Percentiles rank a stretch among this genome's conserved stretches.
Conservation (phyloP, 2,113 vertebrate species). For the Bubo scandiacus region DNA sequence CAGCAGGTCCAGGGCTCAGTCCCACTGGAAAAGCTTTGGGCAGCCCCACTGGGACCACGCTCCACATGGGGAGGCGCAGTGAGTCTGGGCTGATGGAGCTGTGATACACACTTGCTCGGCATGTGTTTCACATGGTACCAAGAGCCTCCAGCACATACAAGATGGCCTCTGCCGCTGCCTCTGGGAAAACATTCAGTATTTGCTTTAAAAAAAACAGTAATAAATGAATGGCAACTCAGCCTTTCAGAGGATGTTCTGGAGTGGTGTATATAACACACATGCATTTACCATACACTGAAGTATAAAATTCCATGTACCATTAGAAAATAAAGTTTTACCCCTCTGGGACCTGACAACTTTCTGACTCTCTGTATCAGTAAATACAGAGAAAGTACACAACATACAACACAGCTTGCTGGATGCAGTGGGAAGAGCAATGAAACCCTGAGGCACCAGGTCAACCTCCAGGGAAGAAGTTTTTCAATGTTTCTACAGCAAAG, state of each 20-base stretch:
- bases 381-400: not conserved
- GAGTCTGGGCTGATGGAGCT: not conserved
- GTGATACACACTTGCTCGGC: not conserved
- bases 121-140: not conserved
- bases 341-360: not conserved
- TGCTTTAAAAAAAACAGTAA: not conserved
- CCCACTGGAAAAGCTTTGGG: not conserved
- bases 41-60: not conserved
- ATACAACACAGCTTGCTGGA: not conserved
- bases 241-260: not conserved
- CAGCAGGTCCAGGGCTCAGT: not conserved
- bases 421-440: not conserved
- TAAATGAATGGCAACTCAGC: not conserved
- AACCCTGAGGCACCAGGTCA: not conserved
- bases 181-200: constrained; percentile 46
- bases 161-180: not conserved
- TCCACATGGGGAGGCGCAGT: not conserved
- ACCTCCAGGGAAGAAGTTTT: not conserved
- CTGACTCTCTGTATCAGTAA: not conserved
- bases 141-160: not conserved
- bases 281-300: not conserved
- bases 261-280: not conserved
- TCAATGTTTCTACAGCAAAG: not conserved
- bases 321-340: not conserved
- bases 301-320: not conserved